Conservation (phyloP, 2,113 vertebrate genomes). For the Conger conger region DNA sequence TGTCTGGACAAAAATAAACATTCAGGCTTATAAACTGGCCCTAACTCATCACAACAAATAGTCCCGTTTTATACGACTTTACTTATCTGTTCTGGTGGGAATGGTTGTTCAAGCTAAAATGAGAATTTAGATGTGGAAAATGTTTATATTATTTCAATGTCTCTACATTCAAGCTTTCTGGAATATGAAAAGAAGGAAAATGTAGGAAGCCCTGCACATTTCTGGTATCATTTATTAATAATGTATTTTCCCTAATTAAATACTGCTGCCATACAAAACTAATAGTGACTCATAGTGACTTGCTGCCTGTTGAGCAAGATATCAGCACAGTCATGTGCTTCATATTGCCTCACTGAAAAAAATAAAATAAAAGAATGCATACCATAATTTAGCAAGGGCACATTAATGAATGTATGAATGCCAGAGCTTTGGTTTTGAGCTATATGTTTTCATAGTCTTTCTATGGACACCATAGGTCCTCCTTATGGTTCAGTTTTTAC, state of each 20-base stretch:
- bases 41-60: neutral
- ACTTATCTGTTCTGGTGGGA: too few relatives aligned
- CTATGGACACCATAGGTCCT: too few relatives aligned
- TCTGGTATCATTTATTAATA: neutral
- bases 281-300: neutral
- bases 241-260: neutral
- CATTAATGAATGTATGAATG: neutral
- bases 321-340: neutral
- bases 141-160: too few relatives aligned
- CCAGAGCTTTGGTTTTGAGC: neutral
- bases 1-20: neutral
- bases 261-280: neutral
- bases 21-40: neutral
- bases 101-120: too few relatives aligned
- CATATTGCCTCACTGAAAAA: neutral
- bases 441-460: too few relatives aligned
- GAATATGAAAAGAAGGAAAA: too few relatives aligned
- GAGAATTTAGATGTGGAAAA: too few relatives aligned
- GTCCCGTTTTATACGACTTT: too few relatives aligned
- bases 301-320: too few relatives aligned
- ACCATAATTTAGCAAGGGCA: neutral
- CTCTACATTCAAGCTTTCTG: too few relatives aligned
- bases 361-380: neutral
- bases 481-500: too few relatives aligned
- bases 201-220: neutral